Percentiles rank a stretch among this genome's conserved stretches.
Conservation (phyloP, 1,140 invertebrate species). For the Drosophila ercepeae region DNA sequence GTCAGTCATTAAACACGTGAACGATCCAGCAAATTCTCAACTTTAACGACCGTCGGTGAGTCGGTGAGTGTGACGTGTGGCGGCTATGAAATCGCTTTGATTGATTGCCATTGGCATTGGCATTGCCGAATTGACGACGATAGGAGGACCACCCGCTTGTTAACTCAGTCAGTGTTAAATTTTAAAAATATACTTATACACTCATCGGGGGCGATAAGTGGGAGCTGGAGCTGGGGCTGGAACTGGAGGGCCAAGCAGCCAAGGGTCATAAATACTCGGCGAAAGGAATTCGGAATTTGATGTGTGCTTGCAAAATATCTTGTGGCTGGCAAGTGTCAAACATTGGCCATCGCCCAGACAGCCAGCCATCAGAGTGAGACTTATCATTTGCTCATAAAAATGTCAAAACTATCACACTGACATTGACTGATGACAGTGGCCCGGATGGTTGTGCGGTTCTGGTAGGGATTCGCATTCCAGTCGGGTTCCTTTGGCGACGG, state of each 20-base stretch:
- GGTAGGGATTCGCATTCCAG: constrained; percentile 24
- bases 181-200: constrained; percentile 41
- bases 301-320: constrained; percentile 34
- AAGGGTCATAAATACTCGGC: constrained; percentile 56
- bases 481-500: constrained; percentile 19
- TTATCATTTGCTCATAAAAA: constrained; percentile 81
- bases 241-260: constrained; percentile 14
- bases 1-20: constrained; percentile 29
- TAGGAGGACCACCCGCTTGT: constrained; percentile 43
- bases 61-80: constrained; percentile 27
- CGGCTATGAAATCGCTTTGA: constrained; percentile 51
- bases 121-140: constrained; percentile 39
- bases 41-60: constrained; percentile 30
- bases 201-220: constrained; percentile 41
- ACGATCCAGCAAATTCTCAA: constrained; percentile 20
- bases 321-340: constrained; percentile 73
- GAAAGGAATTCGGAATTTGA: constrained; percentile 12
- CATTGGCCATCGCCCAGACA: constrained; percentile 70
- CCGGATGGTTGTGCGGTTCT: not conserved
- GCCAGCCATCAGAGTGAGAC: constrained; percentile 59
- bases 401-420: constrained; percentile 80
- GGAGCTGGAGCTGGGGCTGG: constrained; percentile 4
- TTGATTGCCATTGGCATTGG: constrained; percentile 58
- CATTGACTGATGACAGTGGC: constrained; percentile 73
- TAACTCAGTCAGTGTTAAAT: constrained; percentile 55